Percentiles rank a stretch among this genome's conserved stretches.
These are phyloP conservation scores for Chelidonichthys spinosus DNA, from an alignment of 2,797 vertebrate species.

Conservation along the genomic window DNA sequence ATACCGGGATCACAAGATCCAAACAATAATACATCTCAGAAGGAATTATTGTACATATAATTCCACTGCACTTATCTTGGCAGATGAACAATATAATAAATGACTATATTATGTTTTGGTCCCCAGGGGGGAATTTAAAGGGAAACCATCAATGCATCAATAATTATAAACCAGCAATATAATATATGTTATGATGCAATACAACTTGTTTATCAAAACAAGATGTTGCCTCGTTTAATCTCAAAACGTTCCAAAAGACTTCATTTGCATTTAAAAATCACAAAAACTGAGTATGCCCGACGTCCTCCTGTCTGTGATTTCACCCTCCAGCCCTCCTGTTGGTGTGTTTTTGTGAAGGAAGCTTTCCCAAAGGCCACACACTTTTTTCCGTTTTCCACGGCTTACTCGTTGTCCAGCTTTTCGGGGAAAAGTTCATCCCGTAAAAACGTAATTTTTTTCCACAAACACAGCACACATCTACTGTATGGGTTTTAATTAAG, in stretches of 20 bases:
- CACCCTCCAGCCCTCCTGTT: conserved; percentile 12
- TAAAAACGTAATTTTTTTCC: conserved; percentile 26
- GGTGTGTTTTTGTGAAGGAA: conserved; percentile 6
- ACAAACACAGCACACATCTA: conserved; percentile 35
- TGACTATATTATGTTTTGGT: neutral
- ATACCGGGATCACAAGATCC: no score
- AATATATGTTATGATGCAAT: neutral
- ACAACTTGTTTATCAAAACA: neutral
- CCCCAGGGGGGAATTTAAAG: neutral
- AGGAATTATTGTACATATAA: no score
- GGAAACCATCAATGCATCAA: neutral
- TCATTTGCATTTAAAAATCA: neutral
- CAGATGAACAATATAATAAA: neutral
- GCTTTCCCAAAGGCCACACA: neutral
- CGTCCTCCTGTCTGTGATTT: conserved; percentile 40
- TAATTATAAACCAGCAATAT: neutral
- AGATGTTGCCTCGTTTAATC: neutral
- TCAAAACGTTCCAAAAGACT: neutral
- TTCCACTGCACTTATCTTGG: neutral
- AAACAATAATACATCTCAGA: neutral
- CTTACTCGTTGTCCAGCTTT: conserved; percentile 11
- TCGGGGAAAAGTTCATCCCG: neutral
- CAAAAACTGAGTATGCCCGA: neutral
- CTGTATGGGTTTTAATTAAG: conserved; percentile 60
- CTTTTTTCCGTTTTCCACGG: neutral